Percentiles rank a stretch among this genome's conserved stretches.
Evolutionary conservation across 2,888 invertebrate species (phyloP).

Genomic region (Pyrgus malvae): DNA sequence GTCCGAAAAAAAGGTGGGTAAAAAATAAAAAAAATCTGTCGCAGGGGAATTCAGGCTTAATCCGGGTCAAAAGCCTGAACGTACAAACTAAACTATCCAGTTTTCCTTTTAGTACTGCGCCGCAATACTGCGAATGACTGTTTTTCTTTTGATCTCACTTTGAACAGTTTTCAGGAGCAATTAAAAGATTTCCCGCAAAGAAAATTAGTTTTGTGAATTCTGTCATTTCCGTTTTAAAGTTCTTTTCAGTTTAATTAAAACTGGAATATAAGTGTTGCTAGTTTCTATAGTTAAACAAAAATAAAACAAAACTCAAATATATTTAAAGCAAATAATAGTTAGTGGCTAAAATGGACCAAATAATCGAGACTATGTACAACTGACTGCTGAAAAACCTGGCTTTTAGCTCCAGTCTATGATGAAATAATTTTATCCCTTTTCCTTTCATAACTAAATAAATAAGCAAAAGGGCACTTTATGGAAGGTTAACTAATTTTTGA

Average conservation of each 20-base stretch:
- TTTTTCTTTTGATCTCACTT: conserved; percentile 25
- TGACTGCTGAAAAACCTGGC: too few species aligned
- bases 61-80: conserved; percentile 23
- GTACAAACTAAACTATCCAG: conserved; percentile 23
- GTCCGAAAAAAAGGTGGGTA: neutral
- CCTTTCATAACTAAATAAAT: too few species aligned
- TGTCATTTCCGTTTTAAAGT: conserved; percentile 4
- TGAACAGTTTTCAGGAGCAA: conserved; percentile 22
- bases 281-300: neutral
- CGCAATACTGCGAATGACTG: conserved; percentile 21
- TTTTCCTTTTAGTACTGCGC: conserved; percentile 19
- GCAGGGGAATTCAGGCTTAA: conserved; percentile 12
- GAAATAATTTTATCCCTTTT: too few species aligned
- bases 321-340: too few species aligned
- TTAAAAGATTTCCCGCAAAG: conserved; percentile 24
- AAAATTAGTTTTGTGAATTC: conserved; percentile 18
- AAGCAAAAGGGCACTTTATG: too few species aligned
- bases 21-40: conserved; percentile 15
- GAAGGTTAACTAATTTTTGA: too few species aligned
- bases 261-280: neutral
- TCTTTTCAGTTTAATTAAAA: neutral
- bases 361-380: too few species aligned
- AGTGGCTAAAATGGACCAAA: too few species aligned
- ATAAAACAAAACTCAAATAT: neutral
- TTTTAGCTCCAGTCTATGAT: too few species aligned